A percentile compares a stretch with the other conserved stretches of the same genome.
Conservation (phyloP, 2,797 vertebrate genomes). For the Alectoris magna region DNA sequence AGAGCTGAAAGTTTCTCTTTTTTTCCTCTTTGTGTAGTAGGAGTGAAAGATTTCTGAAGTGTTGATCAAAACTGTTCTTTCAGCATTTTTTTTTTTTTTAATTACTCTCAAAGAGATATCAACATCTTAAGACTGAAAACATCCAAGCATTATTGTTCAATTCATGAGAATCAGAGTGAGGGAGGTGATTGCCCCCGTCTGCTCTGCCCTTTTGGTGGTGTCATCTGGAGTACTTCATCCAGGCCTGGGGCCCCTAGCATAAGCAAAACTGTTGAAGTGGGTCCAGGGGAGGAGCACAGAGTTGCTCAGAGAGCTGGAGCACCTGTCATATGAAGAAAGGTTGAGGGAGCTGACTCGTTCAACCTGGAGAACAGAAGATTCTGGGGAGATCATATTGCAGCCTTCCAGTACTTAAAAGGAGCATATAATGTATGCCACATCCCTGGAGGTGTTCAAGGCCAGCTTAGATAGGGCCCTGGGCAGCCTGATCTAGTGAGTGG, state of each 20-base stretch:
- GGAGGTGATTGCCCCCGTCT: not conserved
- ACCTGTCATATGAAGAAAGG: not conserved
- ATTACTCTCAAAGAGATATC: not conserved
- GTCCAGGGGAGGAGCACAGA: not conserved
- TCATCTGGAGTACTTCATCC: not conserved
- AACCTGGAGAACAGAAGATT: not conserved
- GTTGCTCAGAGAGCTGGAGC: not conserved
- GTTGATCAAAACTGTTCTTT: not conserved
- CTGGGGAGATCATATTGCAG: not conserved
- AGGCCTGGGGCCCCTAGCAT: not conserved
- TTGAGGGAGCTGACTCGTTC: not conserved
- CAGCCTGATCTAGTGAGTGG: not conserved
- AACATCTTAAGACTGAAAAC: not conserved
- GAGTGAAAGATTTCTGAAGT: not conserved
- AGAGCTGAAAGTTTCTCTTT: not conserved
- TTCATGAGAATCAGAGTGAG: not conserved
- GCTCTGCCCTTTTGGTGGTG: not conserved
- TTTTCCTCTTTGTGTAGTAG: not conserved
- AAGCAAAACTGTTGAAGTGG: not conserved
- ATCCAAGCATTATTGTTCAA: not conserved
- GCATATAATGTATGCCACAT: not conserved
- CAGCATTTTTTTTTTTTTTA: not conserved
- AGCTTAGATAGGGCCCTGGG: not conserved
- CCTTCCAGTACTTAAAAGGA: not conserved
- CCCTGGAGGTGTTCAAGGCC: not conserved